phyloP scores from a whole-genome alignment of 2,888 invertebrate genomes.

The Pristionchus maxplancki region DNA sequence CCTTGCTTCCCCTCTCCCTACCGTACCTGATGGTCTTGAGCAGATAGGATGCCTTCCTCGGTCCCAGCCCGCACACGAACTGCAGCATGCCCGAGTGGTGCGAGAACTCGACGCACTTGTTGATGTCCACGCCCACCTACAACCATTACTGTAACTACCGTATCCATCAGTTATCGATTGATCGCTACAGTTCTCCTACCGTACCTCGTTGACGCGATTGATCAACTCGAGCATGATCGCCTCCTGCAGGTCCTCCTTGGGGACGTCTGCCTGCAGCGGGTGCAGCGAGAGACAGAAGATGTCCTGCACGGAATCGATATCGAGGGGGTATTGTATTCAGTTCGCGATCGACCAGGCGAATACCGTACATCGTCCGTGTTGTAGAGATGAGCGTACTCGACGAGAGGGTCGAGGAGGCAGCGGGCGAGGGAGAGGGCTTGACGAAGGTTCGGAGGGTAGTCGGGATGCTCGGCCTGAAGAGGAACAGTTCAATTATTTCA shows the following conservation, averaged over 20 bases:
- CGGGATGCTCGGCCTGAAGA: slow-evolving; percentile 69
- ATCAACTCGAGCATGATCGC: slow-evolving; percentile 90
- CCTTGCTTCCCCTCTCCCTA: background rate
- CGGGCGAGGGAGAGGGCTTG: slow-evolving; percentile 95
- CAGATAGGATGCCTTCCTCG: slow-evolving; percentile 87
- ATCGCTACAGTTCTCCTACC: slow-evolving; percentile 18
- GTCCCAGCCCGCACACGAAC: slow-evolving; percentile 96
- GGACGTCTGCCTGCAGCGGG: slow-evolving; percentile 82
- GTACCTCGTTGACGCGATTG: slow-evolving; percentile 92
- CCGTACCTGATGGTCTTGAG: slow-evolving; percentile 77
- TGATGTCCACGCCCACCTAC: slow-evolving; percentile 93
- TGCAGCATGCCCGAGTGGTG: slow-evolving; percentile 90
- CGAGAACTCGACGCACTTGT: slow-evolving; percentile 90
- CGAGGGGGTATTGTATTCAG: background rate
- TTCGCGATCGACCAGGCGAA: background rate
- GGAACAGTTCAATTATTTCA: too few species aligned
- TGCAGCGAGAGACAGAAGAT: slow-evolving; percentile 94
- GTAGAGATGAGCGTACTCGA: slow-evolving; percentile 96
- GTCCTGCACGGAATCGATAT: slow-evolving; percentile 81
- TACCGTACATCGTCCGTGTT: slow-evolving; percentile 87
- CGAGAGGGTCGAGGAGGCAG: slow-evolving; percentile 90
- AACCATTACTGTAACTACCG: background rate
- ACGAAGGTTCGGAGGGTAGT: slow-evolving; percentile 86
- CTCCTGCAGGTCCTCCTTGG: slow-evolving; percentile 86
- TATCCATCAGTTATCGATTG: background rate